Base-by-base conservation (phyloP, 2,113 vertebrate species). In the Corydoras maculifer region DNA sequence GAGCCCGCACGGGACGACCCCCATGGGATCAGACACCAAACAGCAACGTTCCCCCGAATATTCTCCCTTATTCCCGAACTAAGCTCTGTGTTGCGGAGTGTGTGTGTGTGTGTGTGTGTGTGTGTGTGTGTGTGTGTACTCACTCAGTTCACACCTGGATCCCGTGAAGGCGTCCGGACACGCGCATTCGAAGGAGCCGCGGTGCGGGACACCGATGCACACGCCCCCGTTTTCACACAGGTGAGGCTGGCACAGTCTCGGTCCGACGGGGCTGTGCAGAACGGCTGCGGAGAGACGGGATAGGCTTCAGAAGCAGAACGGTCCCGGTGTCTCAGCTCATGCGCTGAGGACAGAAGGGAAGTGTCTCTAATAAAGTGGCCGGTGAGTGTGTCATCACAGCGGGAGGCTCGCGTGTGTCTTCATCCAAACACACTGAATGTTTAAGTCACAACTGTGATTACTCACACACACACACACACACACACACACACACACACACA, bases 201-300 rank as follows among this genome's bases (percentile, higher is more conserved):
- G 69, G 18, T 77, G 70, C 0, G 86, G 86, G 0, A 76, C n/a
- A 5, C 3, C 65, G 14, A 72, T 79, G 79, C 95, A 98, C 3
- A 82, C 80, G 0, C 94, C 95, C 14, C 93, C 89, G 0, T 97
- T 90, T 77, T 85, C 85, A 81, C 96, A 98, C 0, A 92, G 92
- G 11, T 80, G 83, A 4, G 35, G 79, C 71, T 35, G 76, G 18
- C 95, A 98, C 18, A 70, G 80, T 62, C 91, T 84, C 7, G 7
- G 43, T 9, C 63, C 5, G 15, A 32, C 61, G 54, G 43, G 72
- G 1, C 72, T 65, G 18, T 30, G 10, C 15, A 48, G 15, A 66
- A 73, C 31, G 5, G 49, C 78, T 3, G 48, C 25, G 77, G n/a
- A 50, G 5, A 74, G 8, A 13, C 68, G 7, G 35, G 35, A 43